phyloP scores from a whole-genome alignment of 2,797 vertebrate genomes.

The Protonibea diacanthus region DNA sequence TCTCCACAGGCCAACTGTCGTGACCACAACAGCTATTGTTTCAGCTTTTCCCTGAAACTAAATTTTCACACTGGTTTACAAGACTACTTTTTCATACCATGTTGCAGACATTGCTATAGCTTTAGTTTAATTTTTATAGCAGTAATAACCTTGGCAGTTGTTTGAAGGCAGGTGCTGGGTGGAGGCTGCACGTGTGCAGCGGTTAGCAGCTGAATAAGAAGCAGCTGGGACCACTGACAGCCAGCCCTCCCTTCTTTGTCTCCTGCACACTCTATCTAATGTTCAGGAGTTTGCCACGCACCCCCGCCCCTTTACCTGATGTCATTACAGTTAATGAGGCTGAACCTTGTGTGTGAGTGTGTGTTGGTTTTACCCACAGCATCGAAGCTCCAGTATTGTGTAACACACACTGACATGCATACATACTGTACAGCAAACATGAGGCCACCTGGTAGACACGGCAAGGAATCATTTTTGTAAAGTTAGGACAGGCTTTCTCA shows the following conservation, averaged over 20 bases:
- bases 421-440: conserved; percentile 25
- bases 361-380: conserved; percentile 23
- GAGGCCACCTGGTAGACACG: conserved; percentile 11
- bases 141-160: conserved; percentile 67
- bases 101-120: conserved; percentile 16
- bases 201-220: conserved; percentile 68
- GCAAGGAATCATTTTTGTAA: neutral
- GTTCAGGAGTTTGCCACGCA: conserved; percentile 38
- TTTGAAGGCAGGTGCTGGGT: conserved; percentile 68
- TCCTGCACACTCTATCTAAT: conserved; percentile 36
- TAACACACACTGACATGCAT: conserved; percentile 4
- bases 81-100: conserved; percentile 4
- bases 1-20: neutral
- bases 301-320: conserved; percentile 39
- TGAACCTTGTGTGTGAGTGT: conserved; percentile 36
- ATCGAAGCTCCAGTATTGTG: conserved; percentile 33
- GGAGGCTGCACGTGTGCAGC: conserved; percentile 66
- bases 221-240: conserved; percentile 72
- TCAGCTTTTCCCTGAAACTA: conserved; percentile 15
- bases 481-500: neutral
- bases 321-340: conserved; percentile 64
- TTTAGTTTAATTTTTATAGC: conserved; percentile 39
- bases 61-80: conserved; percentile 13
- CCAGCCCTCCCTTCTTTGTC: conserved; percentile 50
- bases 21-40: conserved; percentile 26